Conservation (phyloP, 1,140 invertebrate genomes). For the Watersipora subatra region DNA sequence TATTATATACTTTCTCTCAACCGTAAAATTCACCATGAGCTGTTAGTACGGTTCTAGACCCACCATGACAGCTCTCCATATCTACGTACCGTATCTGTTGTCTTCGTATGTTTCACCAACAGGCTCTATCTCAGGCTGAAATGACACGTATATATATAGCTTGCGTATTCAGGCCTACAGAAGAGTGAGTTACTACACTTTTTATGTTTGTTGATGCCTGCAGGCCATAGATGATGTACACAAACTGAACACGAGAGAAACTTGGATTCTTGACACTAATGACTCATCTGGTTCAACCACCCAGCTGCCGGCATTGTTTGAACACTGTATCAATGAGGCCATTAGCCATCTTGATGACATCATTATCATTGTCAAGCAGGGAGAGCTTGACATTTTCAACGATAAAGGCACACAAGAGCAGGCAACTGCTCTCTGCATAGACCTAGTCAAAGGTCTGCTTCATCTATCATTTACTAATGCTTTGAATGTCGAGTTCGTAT, state of each 20-base stretch:
- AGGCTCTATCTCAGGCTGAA: no score
- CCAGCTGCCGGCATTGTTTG: slow-evolving; percentile 67
- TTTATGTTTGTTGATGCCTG: slow-evolving; percentile 5
- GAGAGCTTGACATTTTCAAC: slow-evolving; percentile 46
- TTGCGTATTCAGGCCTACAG: no score
- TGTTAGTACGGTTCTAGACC: no score
- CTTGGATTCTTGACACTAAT: slow-evolving; percentile 71
- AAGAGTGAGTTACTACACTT: no score
- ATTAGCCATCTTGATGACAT: slow-evolving; percentile 73
- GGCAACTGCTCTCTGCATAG: background rate
- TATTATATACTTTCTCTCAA: no score
- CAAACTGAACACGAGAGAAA: slow-evolving; percentile 63
- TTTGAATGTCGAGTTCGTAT: no score
- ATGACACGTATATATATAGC: no score
- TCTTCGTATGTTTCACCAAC: no score
- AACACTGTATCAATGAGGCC: slow-evolving; percentile 66
- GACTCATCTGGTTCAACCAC: slow-evolving; percentile 67
- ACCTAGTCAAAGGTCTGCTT: slow-evolving; percentile 1
- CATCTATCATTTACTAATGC: background rate
- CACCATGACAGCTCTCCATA: no score
- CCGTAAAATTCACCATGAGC: no score
- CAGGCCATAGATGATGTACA: slow-evolving; percentile 48
- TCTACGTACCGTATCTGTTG: no score
- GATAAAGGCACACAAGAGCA: background rate
- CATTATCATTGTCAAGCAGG: slow-evolving; percentile 55